Percentiles rank a stretch among this genome's conserved stretches.
Conservation (phyloP, 2,797 vertebrate species). For the Enteromius treurensis region DNA sequence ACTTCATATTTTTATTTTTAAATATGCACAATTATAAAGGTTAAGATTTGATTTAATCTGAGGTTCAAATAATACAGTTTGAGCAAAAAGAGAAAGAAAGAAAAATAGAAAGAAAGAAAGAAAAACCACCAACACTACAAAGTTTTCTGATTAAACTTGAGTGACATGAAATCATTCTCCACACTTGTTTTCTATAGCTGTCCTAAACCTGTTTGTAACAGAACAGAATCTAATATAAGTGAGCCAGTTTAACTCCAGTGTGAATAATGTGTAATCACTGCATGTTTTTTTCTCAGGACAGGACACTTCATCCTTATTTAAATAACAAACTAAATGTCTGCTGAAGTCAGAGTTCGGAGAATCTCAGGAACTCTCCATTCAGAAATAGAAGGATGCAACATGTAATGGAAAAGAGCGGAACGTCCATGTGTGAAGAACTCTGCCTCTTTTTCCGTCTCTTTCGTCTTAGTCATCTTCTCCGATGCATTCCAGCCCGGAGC, state of each 20-base stretch:
- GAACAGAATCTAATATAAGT: background rate
- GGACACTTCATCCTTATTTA: background rate
- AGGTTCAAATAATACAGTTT: background rate
- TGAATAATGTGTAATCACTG: background rate
- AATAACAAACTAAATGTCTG: conserved; percentile 9
- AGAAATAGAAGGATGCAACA: conserved; percentile 54
- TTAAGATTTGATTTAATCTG: background rate
- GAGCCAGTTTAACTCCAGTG: background rate
- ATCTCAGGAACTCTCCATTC: conserved; percentile 55
- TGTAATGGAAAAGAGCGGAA: conserved; percentile 57
- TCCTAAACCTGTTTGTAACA: background rate
- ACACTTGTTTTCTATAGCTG: background rate
- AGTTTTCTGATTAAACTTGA: background rate
- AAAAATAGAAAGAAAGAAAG: background rate
- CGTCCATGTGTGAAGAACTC: conserved; percentile 60
- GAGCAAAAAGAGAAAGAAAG: too few species aligned
- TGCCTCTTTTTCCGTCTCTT: conserved; percentile 20
- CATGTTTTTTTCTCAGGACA: background rate
- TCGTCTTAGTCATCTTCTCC: conserved; percentile 41
- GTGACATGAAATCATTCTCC: background rate
- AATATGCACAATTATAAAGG: background rate
- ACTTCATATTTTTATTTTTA: background rate
- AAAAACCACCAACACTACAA: background rate
- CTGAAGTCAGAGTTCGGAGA: conserved; percentile 28
- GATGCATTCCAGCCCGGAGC: conserved; percentile 57